Conservation (phyloP, 2,113 vertebrate genomes). For the Eublepharis macularius region DNA sequence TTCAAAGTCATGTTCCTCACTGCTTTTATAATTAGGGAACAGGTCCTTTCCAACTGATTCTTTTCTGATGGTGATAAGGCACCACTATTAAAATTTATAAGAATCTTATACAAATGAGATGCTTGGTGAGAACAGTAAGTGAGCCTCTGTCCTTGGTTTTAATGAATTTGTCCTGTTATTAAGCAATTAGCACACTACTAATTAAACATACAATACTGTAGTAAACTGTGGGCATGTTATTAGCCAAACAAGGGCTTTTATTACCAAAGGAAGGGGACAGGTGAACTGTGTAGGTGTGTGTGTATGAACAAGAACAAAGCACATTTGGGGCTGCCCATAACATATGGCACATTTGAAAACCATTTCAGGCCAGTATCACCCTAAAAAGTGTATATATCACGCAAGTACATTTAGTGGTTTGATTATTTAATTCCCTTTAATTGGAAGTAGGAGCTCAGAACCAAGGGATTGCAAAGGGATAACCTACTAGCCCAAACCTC, state of each 20-base stretch:
- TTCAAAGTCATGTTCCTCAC: not conserved
- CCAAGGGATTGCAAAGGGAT: no score
- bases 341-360: not conserved
- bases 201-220: conserved; percentile 33
- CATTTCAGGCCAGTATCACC: not conserved
- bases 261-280: accelerated
- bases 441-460: no score
- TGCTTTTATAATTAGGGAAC: not conserved
- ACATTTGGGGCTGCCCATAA: not conserved
- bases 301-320: no score
- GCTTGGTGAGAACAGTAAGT: conserved; percentile 25
- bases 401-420: not conserved
- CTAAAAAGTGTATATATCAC: not conserved
- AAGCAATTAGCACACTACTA: conserved; percentile 31
- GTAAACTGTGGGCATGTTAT: not conserved
- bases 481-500: no score
- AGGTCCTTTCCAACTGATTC: not conserved
- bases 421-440: no score
- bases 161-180: conserved; percentile 26
- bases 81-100: not conserved
- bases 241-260: not conserved
- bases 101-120: conserved; percentile 30
- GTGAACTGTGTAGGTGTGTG: not conserved
- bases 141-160: conserved; percentile 37
- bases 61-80: conserved; percentile 13